phyloP scores from a whole-genome alignment of 2,888 invertebrate species.

The Notodonta ziczac region DNA sequence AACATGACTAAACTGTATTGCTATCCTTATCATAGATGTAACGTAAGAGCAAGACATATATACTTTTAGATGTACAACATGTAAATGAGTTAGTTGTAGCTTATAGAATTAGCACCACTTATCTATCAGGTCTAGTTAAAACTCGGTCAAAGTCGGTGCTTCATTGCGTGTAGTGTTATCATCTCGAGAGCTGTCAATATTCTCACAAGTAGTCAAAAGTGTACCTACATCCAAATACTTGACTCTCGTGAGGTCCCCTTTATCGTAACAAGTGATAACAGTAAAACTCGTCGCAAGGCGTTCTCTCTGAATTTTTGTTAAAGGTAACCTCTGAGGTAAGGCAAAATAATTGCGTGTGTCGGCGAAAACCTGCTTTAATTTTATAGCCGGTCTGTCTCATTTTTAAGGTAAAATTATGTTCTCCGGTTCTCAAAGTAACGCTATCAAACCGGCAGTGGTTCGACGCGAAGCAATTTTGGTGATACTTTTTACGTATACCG shows the following conservation, averaged over 20 bases:
- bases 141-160: conserved; percentile 7
- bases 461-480: conserved; percentile 2
- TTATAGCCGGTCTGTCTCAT: conserved; percentile 9
- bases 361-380: conserved; percentile 22
- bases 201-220: conserved; percentile 6
- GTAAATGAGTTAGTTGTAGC: no score
- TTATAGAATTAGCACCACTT: no score
- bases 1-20: no score
- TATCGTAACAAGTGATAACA: conserved; percentile 20
- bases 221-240: conserved; percentile 7
- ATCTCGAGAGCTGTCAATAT: conserved; percentile 28
- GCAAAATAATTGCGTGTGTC: conserved; percentile 6
- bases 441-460: conserved; percentile 11
- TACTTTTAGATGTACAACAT: no score
- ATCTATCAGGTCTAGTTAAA: background rate
- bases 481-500: background rate
- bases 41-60: no score
- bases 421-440: conserved; percentile 9
- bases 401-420: conserved; percentile 19
- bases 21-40: no score
- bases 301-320: conserved; percentile 10
- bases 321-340: conserved; percentile 15
- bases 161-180: conserved; percentile 14
- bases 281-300: conserved; percentile 16
- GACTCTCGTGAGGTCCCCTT: conserved; percentile 9